Conservation (phyloP, 2,113 vertebrate species). For the Notothenia coriiceps region DNA sequence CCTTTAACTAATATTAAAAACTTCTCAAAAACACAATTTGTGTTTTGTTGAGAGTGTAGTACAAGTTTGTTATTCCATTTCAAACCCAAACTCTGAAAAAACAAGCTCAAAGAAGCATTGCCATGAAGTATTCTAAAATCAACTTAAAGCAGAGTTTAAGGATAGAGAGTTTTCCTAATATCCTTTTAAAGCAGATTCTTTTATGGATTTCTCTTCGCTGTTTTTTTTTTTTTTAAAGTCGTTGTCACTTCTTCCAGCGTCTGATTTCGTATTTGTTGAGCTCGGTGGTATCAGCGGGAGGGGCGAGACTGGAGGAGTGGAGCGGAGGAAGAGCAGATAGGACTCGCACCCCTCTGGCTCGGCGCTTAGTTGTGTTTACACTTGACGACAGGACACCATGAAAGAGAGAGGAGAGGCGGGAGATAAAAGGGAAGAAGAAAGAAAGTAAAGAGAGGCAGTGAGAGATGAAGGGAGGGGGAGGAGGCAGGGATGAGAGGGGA, state of each 20-base stretch:
- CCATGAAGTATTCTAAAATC: not conserved
- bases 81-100: not conserved
- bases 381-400: conserved; percentile 66
- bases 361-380: conserved; percentile 71
- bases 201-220: conserved; percentile 1
- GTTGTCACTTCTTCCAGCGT: conserved; percentile 42
- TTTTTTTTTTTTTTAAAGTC: conserved; percentile 28
- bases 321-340: conserved; percentile 58
- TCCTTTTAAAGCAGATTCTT: not conserved
- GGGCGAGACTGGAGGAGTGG: conserved; percentile 60
- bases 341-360: conserved; percentile 67
- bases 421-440: conserved; percentile 69
- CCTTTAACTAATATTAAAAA: not conserved
- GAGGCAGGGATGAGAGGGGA: conserved; percentile 14
- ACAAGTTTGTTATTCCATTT: not conserved
- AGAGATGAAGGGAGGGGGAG: conserved; percentile 22
- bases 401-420: conserved; percentile 67
- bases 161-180: not conserved
- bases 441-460: conserved; percentile 32
- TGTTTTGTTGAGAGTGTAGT: not conserved
- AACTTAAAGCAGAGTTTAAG: conserved; percentile 5
- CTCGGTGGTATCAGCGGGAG: conserved; percentile 48
- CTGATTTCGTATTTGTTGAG: conserved; percentile 40
- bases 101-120: not conserved
- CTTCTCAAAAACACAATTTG: not conserved